Percentiles rank a stretch among this genome's conserved stretches.
Conservation (phyloP, 2,888 invertebrate species). For the Sinodicranocentrus sp. region DNA sequence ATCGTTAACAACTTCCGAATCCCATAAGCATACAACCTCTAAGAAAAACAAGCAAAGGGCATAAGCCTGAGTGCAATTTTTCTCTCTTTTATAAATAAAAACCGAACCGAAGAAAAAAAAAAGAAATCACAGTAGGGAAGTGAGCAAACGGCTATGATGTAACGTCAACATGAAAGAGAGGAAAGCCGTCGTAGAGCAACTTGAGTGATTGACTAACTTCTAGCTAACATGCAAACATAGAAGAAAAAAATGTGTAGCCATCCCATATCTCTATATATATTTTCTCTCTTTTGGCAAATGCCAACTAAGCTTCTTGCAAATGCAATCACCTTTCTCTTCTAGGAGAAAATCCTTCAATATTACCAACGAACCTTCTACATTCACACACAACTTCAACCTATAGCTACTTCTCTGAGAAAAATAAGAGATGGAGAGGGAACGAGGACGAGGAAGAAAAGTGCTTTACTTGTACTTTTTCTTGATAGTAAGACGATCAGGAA, state of each 20-base stretch:
- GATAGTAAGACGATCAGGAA: slow-evolving; percentile 67
- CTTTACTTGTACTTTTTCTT: slow-evolving; percentile 43
- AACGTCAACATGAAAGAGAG: slow-evolving; percentile 21
- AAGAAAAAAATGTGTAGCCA: slow-evolving; percentile 19
- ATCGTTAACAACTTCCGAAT: slow-evolving; percentile 62
- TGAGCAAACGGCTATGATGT: not conserved
- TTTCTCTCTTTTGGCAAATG: not conserved
- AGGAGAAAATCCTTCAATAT: not conserved
- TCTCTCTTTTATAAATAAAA: slow-evolving; percentile 24
- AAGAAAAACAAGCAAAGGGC: slow-evolving; percentile 3
- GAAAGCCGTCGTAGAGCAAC: slow-evolving; percentile 4
- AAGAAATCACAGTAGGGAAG: slow-evolving; percentile 57
- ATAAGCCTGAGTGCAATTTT: slow-evolving; percentile 8
- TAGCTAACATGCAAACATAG: not conserved
- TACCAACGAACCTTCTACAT: not conserved
- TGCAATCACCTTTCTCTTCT: slow-evolving; percentile 5
- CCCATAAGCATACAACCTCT: slow-evolving; percentile 8
- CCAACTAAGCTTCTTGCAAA: slow-evolving; percentile 23
- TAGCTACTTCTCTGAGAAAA: not conserved
- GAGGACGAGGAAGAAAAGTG: slow-evolving; percentile 31
- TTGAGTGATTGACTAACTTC: slow-evolving; percentile 45
- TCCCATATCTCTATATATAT: not conserved
- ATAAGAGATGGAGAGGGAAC: slow-evolving; percentile 17
- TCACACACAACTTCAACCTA: too few species aligned
- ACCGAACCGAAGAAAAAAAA: slow-evolving; percentile 18